These are phyloP conservation scores for Rousettus leschenaultii DNA, from an alignment of 2,113 vertebrate genomes.

Conservation along the genomic window DNA sequence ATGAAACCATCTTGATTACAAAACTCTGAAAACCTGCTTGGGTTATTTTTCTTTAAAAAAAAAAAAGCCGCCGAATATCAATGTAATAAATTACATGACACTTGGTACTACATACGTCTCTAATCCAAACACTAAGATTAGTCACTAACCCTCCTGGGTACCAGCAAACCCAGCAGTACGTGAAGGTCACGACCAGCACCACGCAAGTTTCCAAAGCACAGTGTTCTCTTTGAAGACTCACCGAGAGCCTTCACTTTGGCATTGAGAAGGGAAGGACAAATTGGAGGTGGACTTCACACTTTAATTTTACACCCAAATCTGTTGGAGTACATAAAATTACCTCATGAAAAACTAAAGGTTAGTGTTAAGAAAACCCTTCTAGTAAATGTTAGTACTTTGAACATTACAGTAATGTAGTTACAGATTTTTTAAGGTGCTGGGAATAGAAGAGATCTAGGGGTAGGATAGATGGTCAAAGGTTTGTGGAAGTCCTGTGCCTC, in stretches of 20 bases:
- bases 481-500: neutral
- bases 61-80: neutral
- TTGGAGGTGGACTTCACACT: neutral
- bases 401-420: neutral
- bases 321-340: neutral
- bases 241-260: neutral
- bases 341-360: neutral
- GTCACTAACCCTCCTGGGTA: neutral
- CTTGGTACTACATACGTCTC: neutral
- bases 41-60: neutral
- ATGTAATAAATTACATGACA: neutral
- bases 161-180: neutral
- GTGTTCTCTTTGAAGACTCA: neutral
- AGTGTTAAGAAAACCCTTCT: neutral
- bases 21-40: neutral
- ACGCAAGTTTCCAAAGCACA: neutral
- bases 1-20: neutral
- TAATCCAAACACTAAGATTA: neutral
- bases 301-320: neutral
- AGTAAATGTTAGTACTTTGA: neutral
- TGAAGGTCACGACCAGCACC: neutral
- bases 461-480: fast-evolving
- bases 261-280: neutral
- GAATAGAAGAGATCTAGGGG: neutral
- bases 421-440: neutral